Conservation (phyloP, 2,113 vertebrate species). For the Ptilonorhynchus violaceus region DNA sequence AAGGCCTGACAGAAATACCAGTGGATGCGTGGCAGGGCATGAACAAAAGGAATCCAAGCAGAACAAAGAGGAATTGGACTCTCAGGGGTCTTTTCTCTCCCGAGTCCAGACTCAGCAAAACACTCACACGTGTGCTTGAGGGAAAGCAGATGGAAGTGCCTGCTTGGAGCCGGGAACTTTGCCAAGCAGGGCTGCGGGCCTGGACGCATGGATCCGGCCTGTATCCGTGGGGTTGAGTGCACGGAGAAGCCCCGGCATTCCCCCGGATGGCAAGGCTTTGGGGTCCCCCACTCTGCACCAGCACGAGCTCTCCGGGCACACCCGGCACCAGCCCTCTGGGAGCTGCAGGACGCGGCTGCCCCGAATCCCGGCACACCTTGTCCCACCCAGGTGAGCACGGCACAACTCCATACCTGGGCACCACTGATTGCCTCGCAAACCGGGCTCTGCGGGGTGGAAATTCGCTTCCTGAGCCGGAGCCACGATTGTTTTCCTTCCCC, state of each 20-base stretch:
- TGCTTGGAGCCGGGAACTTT: not conserved
- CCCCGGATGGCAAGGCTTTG: not conserved
- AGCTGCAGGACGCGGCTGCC: not conserved
- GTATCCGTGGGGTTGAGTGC: not conserved
- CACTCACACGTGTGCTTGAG: not conserved
- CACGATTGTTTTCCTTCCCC: not conserved
- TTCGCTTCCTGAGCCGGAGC: not conserved
- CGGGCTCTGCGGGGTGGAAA: not conserved
- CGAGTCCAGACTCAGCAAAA: not conserved
- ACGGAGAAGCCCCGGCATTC: not conserved
- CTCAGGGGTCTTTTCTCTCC: not conserved
- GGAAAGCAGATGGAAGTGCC: not conserved
- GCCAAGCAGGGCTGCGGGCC: not conserved
- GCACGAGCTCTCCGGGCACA: not conserved
- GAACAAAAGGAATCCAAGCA: not conserved
- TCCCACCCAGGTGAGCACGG: not conserved
- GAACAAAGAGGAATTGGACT: constrained; percentile 16
- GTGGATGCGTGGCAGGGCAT: not conserved
- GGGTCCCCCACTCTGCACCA: not conserved
- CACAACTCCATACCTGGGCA: not conserved
- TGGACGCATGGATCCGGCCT: too few species aligned
- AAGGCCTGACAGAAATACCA: constrained; percentile 31
- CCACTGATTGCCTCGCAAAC: not conserved
- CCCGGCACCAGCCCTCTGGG: not conserved
- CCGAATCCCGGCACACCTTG: not conserved